Evolutionary conservation across 2,113 vertebrate species (phyloP).

Genomic region (Condylura cristata): DNA sequence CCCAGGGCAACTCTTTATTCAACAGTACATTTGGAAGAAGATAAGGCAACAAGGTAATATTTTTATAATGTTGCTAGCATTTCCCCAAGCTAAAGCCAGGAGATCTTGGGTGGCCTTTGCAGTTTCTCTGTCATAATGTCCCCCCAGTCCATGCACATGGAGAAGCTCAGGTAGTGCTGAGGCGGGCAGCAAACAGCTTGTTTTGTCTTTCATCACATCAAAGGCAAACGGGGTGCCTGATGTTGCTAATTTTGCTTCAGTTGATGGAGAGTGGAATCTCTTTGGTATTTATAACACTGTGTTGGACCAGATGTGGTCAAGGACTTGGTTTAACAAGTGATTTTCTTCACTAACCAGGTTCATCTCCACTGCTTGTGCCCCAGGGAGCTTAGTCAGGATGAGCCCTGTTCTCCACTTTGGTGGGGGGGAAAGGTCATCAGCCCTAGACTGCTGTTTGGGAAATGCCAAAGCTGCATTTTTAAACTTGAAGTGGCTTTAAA

Average conservation of each 20-base stretch:
- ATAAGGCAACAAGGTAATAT: conserved; percentile 70
- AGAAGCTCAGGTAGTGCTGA: fast-evolving
- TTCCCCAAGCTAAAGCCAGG: not conserved
- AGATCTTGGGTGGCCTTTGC: not conserved
- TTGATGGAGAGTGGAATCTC: not conserved
- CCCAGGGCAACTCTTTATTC: conserved; percentile 61
- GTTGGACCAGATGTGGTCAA: not conserved
- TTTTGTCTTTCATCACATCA: not conserved
- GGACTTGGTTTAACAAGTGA: not conserved
- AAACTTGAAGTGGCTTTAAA: not conserved
- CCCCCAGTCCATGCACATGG: not conserved
- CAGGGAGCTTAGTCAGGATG: too few species aligned
- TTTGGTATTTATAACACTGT: not conserved
- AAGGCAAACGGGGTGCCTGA: not conserved
- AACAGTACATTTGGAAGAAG: conserved; percentile 36
- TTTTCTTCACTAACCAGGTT: not conserved
- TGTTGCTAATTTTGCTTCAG: not conserved
- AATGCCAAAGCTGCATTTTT: not conserved
- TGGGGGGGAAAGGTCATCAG: not conserved
- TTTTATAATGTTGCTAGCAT: not conserved
- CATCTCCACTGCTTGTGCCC: not conserved
- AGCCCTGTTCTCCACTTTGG: not conserved
- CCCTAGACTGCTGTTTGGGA: not conserved
- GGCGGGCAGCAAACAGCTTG: fast-evolving
- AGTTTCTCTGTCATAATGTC: fast-evolving